Evolutionary conservation across 2,113 vertebrate species (phyloP), one percentile per base, ranked within the genome.

Genomic region (Ramphastos sulfuratus): DNA sequence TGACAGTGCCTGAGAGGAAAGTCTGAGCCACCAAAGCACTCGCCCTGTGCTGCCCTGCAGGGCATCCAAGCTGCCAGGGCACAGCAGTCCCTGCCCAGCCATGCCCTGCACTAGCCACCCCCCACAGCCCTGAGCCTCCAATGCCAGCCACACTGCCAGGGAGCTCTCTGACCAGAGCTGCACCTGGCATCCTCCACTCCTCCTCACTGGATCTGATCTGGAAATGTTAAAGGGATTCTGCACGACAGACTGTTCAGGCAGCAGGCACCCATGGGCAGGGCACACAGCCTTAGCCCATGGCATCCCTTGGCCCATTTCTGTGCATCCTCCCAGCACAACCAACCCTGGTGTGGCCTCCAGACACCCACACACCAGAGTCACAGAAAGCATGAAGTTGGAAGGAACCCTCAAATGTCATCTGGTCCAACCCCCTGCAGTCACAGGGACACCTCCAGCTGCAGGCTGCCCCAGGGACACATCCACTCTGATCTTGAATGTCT

Each of bases 1-100:
- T 33, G 63, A 76, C 94, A 81, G 75, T 5, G 33, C 74, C 90
- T 78, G 18, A 37, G 58, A 90, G 82, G 71, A 77, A 89, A 89
- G 77, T 79, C 64, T 54, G 46, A 89, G 87, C 23, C 85, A 85
- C 89, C 94, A 93, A 96, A 97, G 94, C 91, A 94, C 91, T 96
- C 89, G 93, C 81, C 81, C 78, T 72, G 58, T 82, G 9, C 77
- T 94, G 94, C 92, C 73, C 83, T 82, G 72, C 78, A 59, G 44
- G 10, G 37, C 37, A 11, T 8, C 37, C 37, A 39, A 39, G 37
- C 37, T 39, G 37, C 37, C 37, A 39, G 37, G 11, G 37, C 37
- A 39, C 37, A 2, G 78, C 84, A 65, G 28, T 87, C 86, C 86
- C 92, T 82, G 84, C 33, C 89, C 91, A 94, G 63, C 82, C 88